Evolutionary conservation across 2,797 vertebrate species (phyloP).

Genomic region (Enoplosus armatus): DNA sequence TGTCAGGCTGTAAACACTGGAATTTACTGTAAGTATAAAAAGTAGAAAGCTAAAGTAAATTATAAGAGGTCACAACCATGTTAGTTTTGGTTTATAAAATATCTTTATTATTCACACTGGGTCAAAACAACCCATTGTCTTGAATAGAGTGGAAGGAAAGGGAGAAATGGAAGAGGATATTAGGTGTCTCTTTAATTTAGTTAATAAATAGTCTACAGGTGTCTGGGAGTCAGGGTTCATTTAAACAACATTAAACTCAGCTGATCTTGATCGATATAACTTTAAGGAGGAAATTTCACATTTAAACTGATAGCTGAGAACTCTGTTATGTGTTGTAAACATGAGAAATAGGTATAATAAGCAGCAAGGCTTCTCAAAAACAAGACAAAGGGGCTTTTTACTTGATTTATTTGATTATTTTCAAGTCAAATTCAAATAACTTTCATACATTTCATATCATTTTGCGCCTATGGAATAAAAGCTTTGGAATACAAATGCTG

Average conservation of each 20-base stretch:
- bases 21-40: not conserved
- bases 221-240: not conserved
- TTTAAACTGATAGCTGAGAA: not conserved
- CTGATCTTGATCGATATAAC: slow-evolving; percentile 7
- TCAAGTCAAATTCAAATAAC: slow-evolving; percentile 41
- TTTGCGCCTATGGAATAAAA: slow-evolving; percentile 67
- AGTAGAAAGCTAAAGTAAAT: not conserved
- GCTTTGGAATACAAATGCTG: slow-evolving; percentile 75
- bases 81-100: not conserved
- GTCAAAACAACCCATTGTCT: too few relatives aligned
- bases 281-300: not conserved
- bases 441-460: slow-evolving; percentile 50
- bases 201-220: not conserved
- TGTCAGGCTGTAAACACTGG: not conserved
- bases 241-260: slow-evolving; percentile 25
- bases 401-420: slow-evolving; percentile 41
- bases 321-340: slow-evolving; percentile 17
- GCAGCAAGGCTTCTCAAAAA: not conserved
- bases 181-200: slow-evolving; percentile 4
- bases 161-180: not conserved
- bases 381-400: slow-evolving; percentile 25
- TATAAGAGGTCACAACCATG: not conserved
- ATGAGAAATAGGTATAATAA: slow-evolving; percentile 13
- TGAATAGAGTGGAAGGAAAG: not conserved
- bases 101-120: not conserved